Percentiles rank a stretch among this genome's conserved stretches.
Evolutionary conservation across 1,140 invertebrate species (phyloP).

Genomic region (Drosophila ironensis): DNA sequence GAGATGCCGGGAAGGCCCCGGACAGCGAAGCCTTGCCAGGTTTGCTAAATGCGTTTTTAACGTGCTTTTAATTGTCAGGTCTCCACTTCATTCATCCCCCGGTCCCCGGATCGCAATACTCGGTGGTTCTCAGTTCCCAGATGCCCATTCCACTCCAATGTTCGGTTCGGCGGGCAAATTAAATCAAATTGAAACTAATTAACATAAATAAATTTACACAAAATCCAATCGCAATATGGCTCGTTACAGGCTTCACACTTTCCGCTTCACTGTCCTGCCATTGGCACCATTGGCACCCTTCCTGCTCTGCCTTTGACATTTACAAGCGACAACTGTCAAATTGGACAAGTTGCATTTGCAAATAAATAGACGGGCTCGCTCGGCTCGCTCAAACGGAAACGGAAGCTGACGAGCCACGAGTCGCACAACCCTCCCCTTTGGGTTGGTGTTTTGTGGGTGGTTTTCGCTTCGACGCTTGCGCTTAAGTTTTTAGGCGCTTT

Average conservation of each 20-base stretch:
- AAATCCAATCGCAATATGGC: constrained; percentile 78
- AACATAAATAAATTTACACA: constrained; percentile 80
- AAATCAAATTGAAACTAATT: constrained; percentile 81
- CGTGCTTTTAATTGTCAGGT: constrained; percentile 81
- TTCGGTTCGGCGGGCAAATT: constrained; percentile 48
- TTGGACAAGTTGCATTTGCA: constrained; percentile 78
- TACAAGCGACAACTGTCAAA: constrained; percentile 78
- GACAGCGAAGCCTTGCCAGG: constrained; percentile 8
- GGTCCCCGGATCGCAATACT: background rate
- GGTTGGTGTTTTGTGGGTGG: background rate
- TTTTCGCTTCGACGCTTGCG: constrained; percentile 62
- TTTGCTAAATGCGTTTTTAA: constrained; percentile 81
- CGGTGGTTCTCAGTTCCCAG: background rate
- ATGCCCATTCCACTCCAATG: background rate
- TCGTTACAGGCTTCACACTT: constrained; percentile 77
- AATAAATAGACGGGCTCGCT: constrained; percentile 75
- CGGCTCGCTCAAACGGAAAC: constrained; percentile 68
- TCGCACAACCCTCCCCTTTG: background rate
- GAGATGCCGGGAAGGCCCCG: background rate
- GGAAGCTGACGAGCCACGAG: constrained; percentile 65
- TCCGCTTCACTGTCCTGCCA: constrained; percentile 52
- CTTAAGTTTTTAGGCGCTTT: constrained; percentile 73
- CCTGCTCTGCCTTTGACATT: constrained; percentile 48
- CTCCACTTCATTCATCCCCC: background rate
- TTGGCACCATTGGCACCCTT: background rate